Evolutionary conservation across 2,888 invertebrate genomes (phyloP).

Genomic region (Plagodis pulveraria): DNA sequence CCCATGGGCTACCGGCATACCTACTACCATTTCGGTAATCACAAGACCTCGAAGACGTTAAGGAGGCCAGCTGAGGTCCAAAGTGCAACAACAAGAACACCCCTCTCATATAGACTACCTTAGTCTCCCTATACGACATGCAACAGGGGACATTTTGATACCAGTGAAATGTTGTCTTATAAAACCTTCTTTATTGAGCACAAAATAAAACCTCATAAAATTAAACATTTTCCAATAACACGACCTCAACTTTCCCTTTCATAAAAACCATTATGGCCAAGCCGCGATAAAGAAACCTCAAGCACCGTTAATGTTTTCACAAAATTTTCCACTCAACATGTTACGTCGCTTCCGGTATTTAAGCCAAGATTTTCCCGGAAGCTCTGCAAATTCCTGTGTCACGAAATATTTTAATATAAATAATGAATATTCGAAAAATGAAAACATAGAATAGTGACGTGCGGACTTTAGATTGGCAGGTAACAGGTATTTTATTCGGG

Average conservation of each 20-base stretch:
- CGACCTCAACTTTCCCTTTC: constrained; percentile 16
- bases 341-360: constrained; percentile 17
- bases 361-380: constrained; percentile 22
- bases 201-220: constrained; percentile 18
- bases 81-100: no score
- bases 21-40: no score
- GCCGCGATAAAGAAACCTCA: constrained; percentile 30
- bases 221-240: constrained; percentile 23
- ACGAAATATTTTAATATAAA: constrained; percentile 15
- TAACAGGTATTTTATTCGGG: no score
- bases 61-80: no score
- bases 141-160: no score
- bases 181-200: no score
- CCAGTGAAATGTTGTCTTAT: no score
- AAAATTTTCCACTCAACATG: constrained; percentile 30
- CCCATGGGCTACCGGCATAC: no score
- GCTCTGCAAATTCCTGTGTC: constrained; percentile 14
- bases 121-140: no score
- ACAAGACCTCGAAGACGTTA: no score
- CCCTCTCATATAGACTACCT: no score
- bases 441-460: constrained; percentile 9
- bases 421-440: constrained; percentile 11
- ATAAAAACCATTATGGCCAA: constrained; percentile 21
- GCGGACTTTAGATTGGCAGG: not conserved
- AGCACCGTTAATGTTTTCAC: constrained; percentile 29